phyloP scores from a whole-genome alignment of 2,888 invertebrate species.

The Unio delphinus region DNA sequence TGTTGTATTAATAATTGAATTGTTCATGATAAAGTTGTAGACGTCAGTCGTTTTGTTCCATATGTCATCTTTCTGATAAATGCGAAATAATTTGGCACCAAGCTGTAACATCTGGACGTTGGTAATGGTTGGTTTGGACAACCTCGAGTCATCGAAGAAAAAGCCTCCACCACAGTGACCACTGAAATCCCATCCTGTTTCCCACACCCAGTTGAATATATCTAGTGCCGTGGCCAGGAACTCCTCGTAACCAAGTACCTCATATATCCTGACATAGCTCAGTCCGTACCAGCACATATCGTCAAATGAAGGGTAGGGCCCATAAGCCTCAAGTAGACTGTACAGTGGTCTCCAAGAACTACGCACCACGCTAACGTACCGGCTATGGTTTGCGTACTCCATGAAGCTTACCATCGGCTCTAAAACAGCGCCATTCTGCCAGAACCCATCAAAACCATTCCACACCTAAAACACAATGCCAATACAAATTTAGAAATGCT shows the following conservation, averaged over 20 bases:
- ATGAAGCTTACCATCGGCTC: constrained; percentile 48
- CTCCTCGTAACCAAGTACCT: constrained; percentile 27
- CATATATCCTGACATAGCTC: constrained; percentile 38
- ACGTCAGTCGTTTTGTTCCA: constrained; percentile 27
- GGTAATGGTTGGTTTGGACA: constrained; percentile 45
- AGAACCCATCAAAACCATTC: constrained; percentile 55
- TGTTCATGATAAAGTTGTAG: constrained; percentile 35
- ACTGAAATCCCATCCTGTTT: constrained; percentile 42
- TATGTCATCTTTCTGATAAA: constrained; percentile 30
- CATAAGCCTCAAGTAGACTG: constrained; percentile 44
- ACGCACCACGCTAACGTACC: constrained; percentile 34
- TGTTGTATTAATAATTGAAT: constrained; percentile 35
- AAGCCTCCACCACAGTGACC: constrained; percentile 43
- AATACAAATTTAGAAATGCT: no score
- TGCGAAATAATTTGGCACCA: constrained; percentile 35
- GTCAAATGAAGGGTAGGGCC: constrained; percentile 49
- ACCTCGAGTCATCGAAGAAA: constrained; percentile 41
- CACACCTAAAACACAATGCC: constrained; percentile 30
- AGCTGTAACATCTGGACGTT: constrained; percentile 42
- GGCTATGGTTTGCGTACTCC: constrained; percentile 35
- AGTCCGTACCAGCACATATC: constrained; percentile 54
- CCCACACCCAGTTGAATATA: constrained; percentile 29
- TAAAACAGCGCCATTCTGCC: constrained; percentile 51
- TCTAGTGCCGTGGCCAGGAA: constrained; percentile 23
- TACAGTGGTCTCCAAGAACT: constrained; percentile 33